Evolutionary conservation across 2,888 invertebrate genomes (phyloP).

Genomic region (Patella ulyssiponensis): DNA sequence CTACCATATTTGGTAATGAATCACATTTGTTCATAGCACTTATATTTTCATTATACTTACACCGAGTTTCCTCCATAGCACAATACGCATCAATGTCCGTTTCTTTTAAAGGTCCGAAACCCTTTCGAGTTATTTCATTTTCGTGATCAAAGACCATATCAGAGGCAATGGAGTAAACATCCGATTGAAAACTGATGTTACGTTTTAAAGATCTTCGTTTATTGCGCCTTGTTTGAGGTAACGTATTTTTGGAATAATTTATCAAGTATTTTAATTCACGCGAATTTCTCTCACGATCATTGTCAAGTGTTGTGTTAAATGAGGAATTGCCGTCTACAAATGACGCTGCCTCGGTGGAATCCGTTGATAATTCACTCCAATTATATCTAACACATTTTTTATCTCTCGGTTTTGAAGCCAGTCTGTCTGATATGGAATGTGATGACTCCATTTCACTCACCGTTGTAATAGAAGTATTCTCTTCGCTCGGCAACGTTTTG

Average conservation of each 20-base stretch:
- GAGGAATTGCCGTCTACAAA: not conserved
- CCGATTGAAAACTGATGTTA: not conserved
- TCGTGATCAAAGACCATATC: not conserved
- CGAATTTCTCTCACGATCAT: not conserved
- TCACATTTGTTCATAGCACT: not conserved
- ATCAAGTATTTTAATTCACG: not conserved
- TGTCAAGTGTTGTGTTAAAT: no score
- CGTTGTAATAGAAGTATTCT: not conserved
- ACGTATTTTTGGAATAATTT: not conserved
- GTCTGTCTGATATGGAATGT: not conserved
- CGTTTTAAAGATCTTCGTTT: not conserved
- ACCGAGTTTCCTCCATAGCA: not conserved
- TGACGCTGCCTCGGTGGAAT: not conserved
- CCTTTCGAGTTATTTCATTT: not conserved
- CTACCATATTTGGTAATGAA: not conserved
- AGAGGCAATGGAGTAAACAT: not conserved
- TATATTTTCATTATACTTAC: not conserved
- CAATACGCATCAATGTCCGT: constrained; percentile 2
- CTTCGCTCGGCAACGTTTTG: not conserved
- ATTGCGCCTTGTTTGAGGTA: not conserved
- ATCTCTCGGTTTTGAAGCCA: constrained; percentile 1
- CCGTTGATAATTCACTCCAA: not conserved
- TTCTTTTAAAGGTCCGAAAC: not conserved
- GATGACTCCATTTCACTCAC: not conserved
- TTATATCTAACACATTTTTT: not conserved